Conservation (phyloP, 2,113 vertebrate genomes). For the Muntiacus muntjak region DNA sequence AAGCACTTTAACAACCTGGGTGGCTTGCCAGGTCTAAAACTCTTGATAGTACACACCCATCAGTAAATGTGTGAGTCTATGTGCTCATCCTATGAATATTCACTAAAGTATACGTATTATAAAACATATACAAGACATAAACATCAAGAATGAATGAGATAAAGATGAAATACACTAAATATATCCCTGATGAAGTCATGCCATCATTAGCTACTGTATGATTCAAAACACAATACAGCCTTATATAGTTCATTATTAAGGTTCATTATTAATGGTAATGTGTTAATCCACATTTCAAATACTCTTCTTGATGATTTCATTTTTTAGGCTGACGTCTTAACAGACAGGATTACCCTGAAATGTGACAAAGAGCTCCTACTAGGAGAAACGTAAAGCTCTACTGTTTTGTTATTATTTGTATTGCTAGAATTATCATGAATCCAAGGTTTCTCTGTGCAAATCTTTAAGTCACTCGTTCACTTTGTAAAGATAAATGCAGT, state of each 20-base stretch:
- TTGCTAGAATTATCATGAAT: conserved; percentile 23
- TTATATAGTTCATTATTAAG: not conserved
- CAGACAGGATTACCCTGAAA: not conserved
- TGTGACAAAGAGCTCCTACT: conserved; percentile 6
- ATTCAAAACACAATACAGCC: conserved; percentile 14
- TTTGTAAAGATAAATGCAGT: not conserved
- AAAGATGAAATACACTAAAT: not conserved
- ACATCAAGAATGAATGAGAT: conserved; percentile 25
- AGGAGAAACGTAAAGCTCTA: not conserved
- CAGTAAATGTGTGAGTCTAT: not conserved
- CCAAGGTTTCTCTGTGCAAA: not conserved
- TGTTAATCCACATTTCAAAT: not conserved
- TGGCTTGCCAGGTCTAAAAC: not conserved
- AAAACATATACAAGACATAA: not conserved
- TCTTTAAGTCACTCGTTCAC: not conserved
- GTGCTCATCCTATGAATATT: not conserved
- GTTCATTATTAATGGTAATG: not conserved
- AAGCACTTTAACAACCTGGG: not conserved
- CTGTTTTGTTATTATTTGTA: not conserved
- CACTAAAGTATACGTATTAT: not conserved
- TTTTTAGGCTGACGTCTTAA: not conserved
- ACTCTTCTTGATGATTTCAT: conserved; percentile 24
- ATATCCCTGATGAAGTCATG: conserved; percentile 6
- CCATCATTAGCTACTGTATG: not conserved
- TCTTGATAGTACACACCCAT: not conserved